Percentiles rank a stretch among this genome's conserved stretches.
phyloP scores from a whole-genome alignment of 2,113 vertebrate species.

The Mellivora capensis region DNA sequence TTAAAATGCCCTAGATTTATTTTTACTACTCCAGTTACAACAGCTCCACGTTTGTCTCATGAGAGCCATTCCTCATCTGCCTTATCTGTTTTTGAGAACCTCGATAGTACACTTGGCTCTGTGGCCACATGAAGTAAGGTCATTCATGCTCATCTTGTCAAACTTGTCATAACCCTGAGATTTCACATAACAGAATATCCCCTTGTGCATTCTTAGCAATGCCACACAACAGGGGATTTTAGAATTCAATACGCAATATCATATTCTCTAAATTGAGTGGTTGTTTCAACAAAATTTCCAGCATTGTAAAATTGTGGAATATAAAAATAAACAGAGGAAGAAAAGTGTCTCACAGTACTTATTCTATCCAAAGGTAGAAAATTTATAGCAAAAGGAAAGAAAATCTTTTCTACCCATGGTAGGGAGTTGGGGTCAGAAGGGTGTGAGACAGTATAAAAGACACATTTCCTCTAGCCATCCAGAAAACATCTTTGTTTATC shows the following conservation, averaged over 20 bases:
- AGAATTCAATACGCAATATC: conserved; percentile 7
- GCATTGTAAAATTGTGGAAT: conserved; percentile 17
- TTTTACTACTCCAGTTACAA: neutral
- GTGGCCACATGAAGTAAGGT: conserved; percentile 10
- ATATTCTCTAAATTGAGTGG: neutral
- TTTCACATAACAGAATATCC: neutral
- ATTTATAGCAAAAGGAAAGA: neutral
- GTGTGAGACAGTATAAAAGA: conserved; percentile 25
- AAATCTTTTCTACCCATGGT: neutral
- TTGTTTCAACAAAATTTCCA: conserved; percentile 19
- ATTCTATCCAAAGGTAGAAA: neutral
- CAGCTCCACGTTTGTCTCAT: neutral
- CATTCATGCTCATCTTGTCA: conserved; percentile 34
- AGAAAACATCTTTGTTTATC: conserved; percentile 72
- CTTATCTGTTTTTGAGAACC: conserved; percentile 30
- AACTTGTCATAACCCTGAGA: neutral
- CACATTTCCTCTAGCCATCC: conserved; percentile 47
- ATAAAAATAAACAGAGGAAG: conserved; percentile 1
- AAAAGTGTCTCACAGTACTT: conserved; percentile 27
- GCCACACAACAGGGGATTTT: neutral
- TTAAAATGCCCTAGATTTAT: neutral
- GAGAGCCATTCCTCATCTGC: conserved; percentile 28
- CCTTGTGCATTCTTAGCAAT: neutral
- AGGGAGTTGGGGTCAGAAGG: neutral
- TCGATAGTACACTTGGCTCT: neutral